phyloP scores from a whole-genome alignment of 2,888 invertebrate genomes.

The Trissolcus brochymenae region DNA sequence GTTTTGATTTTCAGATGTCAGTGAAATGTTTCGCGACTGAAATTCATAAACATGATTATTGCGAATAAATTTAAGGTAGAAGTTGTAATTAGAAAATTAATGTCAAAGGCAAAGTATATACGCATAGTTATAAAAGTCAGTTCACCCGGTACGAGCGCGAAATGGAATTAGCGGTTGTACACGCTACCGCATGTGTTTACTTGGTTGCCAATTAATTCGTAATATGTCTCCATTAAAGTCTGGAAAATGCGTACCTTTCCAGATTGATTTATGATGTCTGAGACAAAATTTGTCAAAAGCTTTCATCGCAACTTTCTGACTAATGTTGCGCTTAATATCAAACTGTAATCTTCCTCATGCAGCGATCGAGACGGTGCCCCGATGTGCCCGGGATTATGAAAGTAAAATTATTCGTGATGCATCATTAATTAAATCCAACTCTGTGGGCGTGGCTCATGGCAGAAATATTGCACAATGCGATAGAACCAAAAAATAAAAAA shows the following conservation, averaged over 20 bases:
- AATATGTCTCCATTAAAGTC: slow-evolving; percentile 44
- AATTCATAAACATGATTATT: no score
- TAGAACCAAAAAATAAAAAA: background rate
- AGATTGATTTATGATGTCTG: slow-evolving; percentile 45
- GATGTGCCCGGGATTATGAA: slow-evolving; percentile 2
- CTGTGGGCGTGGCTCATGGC: background rate
- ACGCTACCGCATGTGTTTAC: slow-evolving; percentile 13
- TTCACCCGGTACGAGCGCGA: background rate
- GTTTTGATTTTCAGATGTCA: no score
- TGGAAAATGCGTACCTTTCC: slow-evolving; percentile 21
- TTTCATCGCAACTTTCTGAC: slow-evolving; percentile 35
- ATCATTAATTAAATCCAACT: slow-evolving; percentile 16
- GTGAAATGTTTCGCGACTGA: no score
- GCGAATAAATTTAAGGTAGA: no score
- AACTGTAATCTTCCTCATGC: slow-evolving; percentile 33
- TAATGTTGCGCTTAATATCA: slow-evolving; percentile 30
- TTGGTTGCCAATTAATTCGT: slow-evolving; percentile 41
- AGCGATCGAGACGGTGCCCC: background rate
- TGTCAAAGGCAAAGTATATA: background rate
- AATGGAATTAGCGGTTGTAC: slow-evolving; percentile 7
- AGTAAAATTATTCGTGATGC: slow-evolving; percentile 27
- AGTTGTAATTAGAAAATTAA: background rate
- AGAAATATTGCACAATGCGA: background rate
- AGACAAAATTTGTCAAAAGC: slow-evolving; percentile 41
- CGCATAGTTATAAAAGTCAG: background rate